Base-by-base conservation (phyloP, 2,113 vertebrate species). In the Leptosomus discolor region DNA sequence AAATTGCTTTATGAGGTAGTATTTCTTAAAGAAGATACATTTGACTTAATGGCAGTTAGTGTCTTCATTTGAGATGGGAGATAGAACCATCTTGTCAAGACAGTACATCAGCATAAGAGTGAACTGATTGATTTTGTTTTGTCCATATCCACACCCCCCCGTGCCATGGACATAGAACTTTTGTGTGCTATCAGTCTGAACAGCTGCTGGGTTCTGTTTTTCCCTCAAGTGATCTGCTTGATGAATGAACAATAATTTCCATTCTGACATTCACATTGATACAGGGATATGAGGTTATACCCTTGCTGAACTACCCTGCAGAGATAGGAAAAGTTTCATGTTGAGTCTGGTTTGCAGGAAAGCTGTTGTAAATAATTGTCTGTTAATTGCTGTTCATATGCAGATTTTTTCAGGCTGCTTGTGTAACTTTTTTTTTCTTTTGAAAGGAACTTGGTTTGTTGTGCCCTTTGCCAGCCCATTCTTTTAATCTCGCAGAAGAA, bases 361-460 rank as follows among this genome's bases (percentile, higher is more conserved):
- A 61, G 26, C 50, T 85, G 7, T 57, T 80, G n/a, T 60, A 48
- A 80, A 45, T 77, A 65, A 26, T 26, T 79, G 5, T 39, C 27
- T 74, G 11, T 64, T 94, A 53, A 45, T 70, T 86, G 54, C 32
- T 86, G 30, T 14, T 81, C 34, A 45, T 39, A 24, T 12, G 36
- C 19, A 20, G 37, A 51, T 24, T 61, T 88, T 19, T 58, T 67
- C 19, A 76, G 39, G 23, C 20, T 84, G 34, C 18, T 61, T 90
- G 7, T 67, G 16, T 71, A 50, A 90, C 14, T 37, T 30, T n/a
- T 85, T 65, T 95, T 79, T 78, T 86, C 24, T 87, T 78, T 97
- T 92, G 89, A 77, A 83, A 99, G 99, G 97, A 92, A 73, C 92
- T 98, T 81, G 92, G 93, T 90, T 97, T 99, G 68, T 97, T 99